These are phyloP conservation scores for Pristionchus arcanus DNA, from an alignment of 2,888 invertebrate genomes.

Conservation along the genomic window DNA sequence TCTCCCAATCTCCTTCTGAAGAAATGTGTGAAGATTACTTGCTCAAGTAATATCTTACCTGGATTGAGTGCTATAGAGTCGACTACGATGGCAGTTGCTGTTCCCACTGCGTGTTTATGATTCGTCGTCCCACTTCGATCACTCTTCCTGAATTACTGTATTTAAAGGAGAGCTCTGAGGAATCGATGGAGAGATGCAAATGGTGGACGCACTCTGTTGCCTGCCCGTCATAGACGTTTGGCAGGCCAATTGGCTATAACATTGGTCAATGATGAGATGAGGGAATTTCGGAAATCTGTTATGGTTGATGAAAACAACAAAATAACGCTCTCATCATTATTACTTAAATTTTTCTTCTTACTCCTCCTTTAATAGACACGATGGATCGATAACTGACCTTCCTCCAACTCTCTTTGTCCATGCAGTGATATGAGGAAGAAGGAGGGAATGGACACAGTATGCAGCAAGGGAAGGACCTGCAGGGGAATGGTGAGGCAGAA, in stretches of 20 bases:
- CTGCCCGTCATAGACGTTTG: too few species aligned
- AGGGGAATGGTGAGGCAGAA: not conserved
- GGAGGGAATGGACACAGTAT: constrained; percentile 55
- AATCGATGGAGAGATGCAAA: too few species aligned
- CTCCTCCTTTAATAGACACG: not conserved
- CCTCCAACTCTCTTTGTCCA: constrained; percentile 54
- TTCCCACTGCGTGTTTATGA: constrained; percentile 63
- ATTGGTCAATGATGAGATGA: too few species aligned
- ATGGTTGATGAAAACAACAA: too few species aligned
- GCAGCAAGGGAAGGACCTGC: constrained; percentile 40
- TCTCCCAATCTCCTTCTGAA: constrained; percentile 62
- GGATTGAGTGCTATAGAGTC: constrained; percentile 62
- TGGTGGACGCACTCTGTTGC: too few species aligned
- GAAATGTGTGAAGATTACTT: too few species aligned
- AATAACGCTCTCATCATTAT: too few species aligned
- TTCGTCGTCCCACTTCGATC: constrained; percentile 44
- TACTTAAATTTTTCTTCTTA: too few species aligned
- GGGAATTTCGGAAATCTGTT: too few species aligned
- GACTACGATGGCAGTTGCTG: constrained; percentile 66
- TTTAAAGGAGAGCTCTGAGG: too few species aligned
- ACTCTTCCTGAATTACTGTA: constrained; percentile 27
- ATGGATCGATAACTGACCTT: constrained; percentile 27
- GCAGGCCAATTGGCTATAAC: too few species aligned
- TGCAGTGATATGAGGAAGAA: constrained; percentile 51
- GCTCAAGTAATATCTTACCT: constrained; percentile 55